A percentile compares a stretch with the other conserved stretches of the same genome.
Conservation (phyloP, 2,113 vertebrate genomes). For the Felis chaus region DNA sequence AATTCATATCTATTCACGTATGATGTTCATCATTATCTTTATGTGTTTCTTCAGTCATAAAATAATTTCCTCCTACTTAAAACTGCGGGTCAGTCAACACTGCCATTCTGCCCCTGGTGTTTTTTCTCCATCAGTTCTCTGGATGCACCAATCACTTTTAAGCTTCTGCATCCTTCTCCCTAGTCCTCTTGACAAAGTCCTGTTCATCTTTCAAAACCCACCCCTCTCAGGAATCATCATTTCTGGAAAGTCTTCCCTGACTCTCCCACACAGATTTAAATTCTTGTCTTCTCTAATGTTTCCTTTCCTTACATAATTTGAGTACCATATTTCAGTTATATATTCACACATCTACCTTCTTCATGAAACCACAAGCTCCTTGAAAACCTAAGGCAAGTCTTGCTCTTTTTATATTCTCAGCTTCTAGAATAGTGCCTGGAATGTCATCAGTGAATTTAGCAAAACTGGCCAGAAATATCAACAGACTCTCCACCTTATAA, state of each 20-base stretch:
- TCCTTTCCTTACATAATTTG: background rate
- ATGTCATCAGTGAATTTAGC: background rate
- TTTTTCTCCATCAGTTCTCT: background rate
- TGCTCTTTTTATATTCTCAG: background rate
- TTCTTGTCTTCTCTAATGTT: background rate
- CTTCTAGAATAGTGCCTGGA: background rate
- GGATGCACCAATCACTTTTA: background rate
- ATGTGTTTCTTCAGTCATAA: background rate
- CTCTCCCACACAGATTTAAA: background rate
- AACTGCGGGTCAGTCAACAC: background rate
- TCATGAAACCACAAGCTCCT: background rate
- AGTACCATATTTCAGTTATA: background rate
- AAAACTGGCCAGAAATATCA: background rate
- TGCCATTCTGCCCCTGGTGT: background rate
- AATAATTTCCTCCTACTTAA: background rate
- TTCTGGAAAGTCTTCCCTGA: background rate
- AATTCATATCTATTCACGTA: background rate
- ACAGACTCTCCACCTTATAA: background rate
- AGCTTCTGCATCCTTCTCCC: background rate
- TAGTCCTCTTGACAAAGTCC: background rate
- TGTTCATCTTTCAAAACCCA: background rate
- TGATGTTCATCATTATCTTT: background rate
- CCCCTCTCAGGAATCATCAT: background rate
- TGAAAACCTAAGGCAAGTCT: background rate
- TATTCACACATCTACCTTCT: background rate